Evolutionary conservation across 1,140 invertebrate genomes (phyloP).

Genomic region (Pentalonia nigronervosa): DNA sequence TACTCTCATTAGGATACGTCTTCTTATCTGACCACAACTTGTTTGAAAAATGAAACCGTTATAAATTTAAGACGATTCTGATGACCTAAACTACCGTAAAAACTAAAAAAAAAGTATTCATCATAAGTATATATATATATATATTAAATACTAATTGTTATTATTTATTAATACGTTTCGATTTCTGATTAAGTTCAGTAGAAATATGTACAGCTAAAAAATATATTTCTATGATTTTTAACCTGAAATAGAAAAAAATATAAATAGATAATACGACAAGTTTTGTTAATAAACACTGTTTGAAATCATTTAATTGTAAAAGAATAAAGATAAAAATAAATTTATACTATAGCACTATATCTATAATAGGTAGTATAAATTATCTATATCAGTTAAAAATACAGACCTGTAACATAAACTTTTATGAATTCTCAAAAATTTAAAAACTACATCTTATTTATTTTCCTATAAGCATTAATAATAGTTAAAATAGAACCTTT

Average conservation of each 20-base stretch:
- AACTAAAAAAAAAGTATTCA: neutral
- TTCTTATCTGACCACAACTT: conserved; percentile 8
- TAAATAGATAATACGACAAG: neutral
- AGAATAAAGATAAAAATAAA: neutral
- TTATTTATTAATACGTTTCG: neutral
- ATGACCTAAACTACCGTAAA: neutral
- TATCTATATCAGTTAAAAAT: too few species aligned
- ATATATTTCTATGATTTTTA: neutral
- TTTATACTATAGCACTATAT: too few species aligned
- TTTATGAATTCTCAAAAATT: too few species aligned
- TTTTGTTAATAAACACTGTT: neutral
- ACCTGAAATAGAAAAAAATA: neutral
- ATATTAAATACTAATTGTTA: neutral
- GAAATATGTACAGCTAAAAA: neutral
- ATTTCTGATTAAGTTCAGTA: neutral
- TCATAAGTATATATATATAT: too few species aligned
- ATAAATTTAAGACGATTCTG: neutral
- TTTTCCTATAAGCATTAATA: too few species aligned
- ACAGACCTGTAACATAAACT: too few species aligned
- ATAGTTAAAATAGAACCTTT: neutral
- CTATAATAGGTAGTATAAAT: neutral
- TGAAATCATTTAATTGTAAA: neutral
- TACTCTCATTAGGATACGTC: neutral
- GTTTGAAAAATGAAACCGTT: neutral
- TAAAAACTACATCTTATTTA: too few species aligned